Conservation (phyloP, 2,113 vertebrate species). For the Anoura caudifer region DNA sequence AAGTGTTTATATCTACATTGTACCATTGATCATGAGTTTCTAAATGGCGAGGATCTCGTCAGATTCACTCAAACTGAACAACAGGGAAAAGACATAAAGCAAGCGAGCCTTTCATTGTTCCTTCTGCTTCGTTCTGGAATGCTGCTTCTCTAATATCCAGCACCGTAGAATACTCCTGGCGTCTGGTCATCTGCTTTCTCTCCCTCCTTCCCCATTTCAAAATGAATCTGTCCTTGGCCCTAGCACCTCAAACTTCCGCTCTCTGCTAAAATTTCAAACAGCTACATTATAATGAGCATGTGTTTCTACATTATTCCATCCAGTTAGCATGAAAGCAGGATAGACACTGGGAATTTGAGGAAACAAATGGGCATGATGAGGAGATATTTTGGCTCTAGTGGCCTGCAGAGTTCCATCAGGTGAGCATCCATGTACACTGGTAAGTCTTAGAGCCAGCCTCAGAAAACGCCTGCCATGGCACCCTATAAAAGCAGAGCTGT, state of each 20-base stretch:
- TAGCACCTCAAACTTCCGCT: background rate
- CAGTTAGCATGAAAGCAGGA: background rate
- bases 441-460: background rate
- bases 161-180: background rate
- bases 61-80: background rate
- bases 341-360: background rate
- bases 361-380: background rate
- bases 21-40: background rate
- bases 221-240: background rate
- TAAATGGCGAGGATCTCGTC: background rate
- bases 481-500: background rate
- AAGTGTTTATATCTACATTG: background rate
- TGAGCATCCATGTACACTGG: background rate
- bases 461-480: background rate
- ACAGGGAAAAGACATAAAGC: background rate
- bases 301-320: background rate
- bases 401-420: background rate
- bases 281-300: background rate
- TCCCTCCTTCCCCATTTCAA: background rate
- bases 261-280: background rate
- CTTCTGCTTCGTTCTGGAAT: background rate
- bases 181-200: background rate
- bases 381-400: background rate
- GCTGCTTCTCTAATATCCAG: background rate
- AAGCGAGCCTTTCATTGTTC: background rate